Conservation (phyloP, 2,888 invertebrate species). For the Lithophane leautieri region DNA sequence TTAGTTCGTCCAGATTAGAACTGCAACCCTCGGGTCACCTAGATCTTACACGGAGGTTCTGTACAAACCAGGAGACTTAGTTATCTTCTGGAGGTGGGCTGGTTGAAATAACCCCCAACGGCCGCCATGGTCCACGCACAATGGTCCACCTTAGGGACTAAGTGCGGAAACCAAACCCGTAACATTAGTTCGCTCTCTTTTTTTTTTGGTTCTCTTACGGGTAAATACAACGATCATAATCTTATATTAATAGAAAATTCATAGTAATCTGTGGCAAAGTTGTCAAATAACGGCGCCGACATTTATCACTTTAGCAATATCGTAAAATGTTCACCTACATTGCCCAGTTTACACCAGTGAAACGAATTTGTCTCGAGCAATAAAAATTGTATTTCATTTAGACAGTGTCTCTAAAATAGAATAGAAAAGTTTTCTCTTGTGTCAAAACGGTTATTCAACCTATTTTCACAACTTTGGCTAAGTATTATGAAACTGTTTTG, state of each 20-base stretch:
- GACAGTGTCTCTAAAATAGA: not conserved
- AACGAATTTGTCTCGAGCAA: constrained; percentile 18
- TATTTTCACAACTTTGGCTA: not conserved
- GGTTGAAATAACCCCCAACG: too few species aligned
- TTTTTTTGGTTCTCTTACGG: not conserved
- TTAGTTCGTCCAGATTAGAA: not conserved
- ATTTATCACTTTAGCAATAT: constrained; percentile 30
- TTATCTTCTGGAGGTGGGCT: too few species aligned
- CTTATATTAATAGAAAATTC: constrained; percentile 8
- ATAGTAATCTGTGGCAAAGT: not conserved
- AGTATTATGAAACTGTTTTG: not conserved
- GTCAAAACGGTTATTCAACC: not conserved
- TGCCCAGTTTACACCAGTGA: constrained; percentile 12
- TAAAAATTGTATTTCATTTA: not conserved
- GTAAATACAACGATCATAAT: not conserved
- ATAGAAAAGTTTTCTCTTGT: not conserved
- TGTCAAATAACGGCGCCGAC: constrained; percentile 9
- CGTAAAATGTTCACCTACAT: constrained; percentile 13
- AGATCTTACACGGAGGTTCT: too few species aligned
- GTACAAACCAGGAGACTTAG: too few species aligned
- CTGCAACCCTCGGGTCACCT: too few species aligned
- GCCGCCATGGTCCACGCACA: too few species aligned
- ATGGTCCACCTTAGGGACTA: too few species aligned
- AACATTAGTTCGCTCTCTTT: too few species aligned
- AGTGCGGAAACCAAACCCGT: too few species aligned